Evolutionary conservation across 2,113 vertebrate genomes (phyloP), one percentile per base, ranked within the genome.

Genomic region (Lanius collurio): DNA sequence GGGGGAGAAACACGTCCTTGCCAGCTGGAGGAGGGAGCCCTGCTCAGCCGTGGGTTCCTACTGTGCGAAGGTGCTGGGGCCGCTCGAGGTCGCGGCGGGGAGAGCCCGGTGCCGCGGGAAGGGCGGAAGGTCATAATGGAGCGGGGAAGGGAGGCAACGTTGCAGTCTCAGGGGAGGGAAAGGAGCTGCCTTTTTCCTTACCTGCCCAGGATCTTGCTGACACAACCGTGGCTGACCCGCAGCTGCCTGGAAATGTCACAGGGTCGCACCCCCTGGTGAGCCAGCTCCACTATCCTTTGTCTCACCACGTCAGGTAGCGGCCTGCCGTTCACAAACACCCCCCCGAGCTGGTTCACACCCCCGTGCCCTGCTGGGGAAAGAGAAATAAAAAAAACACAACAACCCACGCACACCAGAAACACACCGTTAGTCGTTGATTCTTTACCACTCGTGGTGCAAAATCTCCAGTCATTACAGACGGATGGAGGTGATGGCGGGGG

Each of bases 121-220:
- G 70, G 59, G 75, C 65, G 52, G 44, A 53, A 78, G 89, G 70
- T 85, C 53, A 64, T 70, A 19, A 1, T 22, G 42, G 41, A 62
- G 42, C 15, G 28, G 60, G 59, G 39, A 56, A 62, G 42, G 79
- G 75, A n/a, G 46, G 63, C 44, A 30, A 17, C 21, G 15, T 8
- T 46, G 35, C 71, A 27, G 24, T 86, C 87, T 71, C 90, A 73
- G 35, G 93, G 81, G 64, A 84, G 49, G 30, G 31, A 13, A 89
- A 50, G 57, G 63, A 68, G 83, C 68, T 67, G 67, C 53, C 65
- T 73, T 65, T 75, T 95, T 97, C 96, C 99, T 98, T 98, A 99
- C 99, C 99, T 99, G 99, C 99, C 99, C 97, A 99, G 98, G 97
- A 99, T 99, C 98, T 99, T 99, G 99, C 99, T 99, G 98, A 99